Percentiles rank a stretch among this genome's conserved stretches.
Conservation (phyloP, 2,113 vertebrate species). For the Callopanchax toddi region DNA sequence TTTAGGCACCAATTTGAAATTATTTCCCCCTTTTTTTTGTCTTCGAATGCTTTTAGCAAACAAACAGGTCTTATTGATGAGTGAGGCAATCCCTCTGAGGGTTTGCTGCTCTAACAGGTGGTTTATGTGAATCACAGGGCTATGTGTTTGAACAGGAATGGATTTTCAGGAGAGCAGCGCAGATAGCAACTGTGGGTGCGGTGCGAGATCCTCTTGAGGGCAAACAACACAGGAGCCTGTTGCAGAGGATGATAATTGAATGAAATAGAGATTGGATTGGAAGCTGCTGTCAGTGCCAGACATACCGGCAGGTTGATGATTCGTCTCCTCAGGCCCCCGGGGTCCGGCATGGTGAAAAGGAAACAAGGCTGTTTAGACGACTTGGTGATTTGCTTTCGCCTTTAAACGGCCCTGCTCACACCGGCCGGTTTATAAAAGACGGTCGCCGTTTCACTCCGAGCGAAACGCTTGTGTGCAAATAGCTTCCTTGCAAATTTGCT, state of each 20-base stretch:
- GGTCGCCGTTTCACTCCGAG: slow-evolving; percentile 19
- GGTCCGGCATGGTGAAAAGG: slow-evolving; percentile 48
- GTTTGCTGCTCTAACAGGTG: slow-evolving; percentile 16
- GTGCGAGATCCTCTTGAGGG: slow-evolving; percentile 61
- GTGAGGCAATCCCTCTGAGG: neutral
- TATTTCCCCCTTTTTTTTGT: neutral
- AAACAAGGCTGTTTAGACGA: slow-evolving; percentile 40
- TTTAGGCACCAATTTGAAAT: too few relatives aligned
- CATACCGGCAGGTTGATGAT: slow-evolving; percentile 67
- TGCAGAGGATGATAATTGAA: slow-evolving; percentile 68
- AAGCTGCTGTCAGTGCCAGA: slow-evolving; percentile 71
- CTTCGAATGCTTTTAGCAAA: neutral
- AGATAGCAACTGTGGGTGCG: slow-evolving; percentile 30
- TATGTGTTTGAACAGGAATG: slow-evolving; percentile 32
- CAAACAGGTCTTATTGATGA: neutral
- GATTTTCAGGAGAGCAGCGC: slow-evolving; percentile 29
- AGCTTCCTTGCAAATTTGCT: slow-evolving; percentile 12
- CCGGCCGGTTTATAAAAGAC: slow-evolving; percentile 20
- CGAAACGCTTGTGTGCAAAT: neutral
- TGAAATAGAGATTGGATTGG: slow-evolving; percentile 75
- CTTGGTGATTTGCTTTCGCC: slow-evolving; percentile 38
- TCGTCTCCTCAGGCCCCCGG: slow-evolving; percentile 33
- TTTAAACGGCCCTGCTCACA: slow-evolving; percentile 39
- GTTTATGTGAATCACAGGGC: slow-evolving; percentile 22
- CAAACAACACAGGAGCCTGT: slow-evolving; percentile 56